A percentile compares a stretch with the other conserved stretches of the same genome.
phyloP scores from a whole-genome alignment of 2,113 vertebrate species.

The Eptesicus fuscus region DNA sequence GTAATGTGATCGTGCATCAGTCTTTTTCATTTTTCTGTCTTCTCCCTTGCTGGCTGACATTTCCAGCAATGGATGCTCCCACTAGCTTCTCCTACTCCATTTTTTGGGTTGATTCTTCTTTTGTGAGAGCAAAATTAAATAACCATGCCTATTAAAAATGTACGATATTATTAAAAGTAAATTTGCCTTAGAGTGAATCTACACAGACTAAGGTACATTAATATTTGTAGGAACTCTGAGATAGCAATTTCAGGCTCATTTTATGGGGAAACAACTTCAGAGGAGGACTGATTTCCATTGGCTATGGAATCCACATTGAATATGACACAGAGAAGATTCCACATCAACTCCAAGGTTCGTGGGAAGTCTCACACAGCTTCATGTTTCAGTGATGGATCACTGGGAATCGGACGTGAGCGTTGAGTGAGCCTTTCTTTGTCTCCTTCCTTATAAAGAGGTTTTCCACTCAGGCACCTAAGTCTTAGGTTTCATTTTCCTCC shows the following conservation, averaged over 20 bases:
- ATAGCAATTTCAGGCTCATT: neutral
- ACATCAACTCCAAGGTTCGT: neutral
- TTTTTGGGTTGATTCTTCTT: slow-evolving; percentile 7
- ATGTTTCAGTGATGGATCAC: neutral
- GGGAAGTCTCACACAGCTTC: neutral
- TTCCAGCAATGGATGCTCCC: neutral
- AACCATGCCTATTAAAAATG: slow-evolving; percentile 9
- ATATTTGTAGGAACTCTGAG: neutral
- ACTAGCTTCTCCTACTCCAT: neutral
- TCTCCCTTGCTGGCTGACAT: neutral
- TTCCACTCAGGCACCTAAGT: neutral
- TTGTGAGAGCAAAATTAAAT: slow-evolving; percentile 11
- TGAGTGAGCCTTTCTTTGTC: neutral
- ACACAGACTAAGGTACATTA: neutral
- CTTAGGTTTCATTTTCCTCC: neutral
- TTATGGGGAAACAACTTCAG: neutral
- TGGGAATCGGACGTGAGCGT: neutral
- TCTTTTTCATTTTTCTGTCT: neutral
- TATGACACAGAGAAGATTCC: neutral
- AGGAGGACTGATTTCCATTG: neutral
- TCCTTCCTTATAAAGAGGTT: neutral
- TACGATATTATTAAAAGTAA: neutral
- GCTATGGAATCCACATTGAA: neutral
- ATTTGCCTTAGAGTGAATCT: neutral
- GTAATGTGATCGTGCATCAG: neutral